phyloP scores from a whole-genome alignment of 2,797 vertebrate genomes.

The Lates japonicus region DNA sequence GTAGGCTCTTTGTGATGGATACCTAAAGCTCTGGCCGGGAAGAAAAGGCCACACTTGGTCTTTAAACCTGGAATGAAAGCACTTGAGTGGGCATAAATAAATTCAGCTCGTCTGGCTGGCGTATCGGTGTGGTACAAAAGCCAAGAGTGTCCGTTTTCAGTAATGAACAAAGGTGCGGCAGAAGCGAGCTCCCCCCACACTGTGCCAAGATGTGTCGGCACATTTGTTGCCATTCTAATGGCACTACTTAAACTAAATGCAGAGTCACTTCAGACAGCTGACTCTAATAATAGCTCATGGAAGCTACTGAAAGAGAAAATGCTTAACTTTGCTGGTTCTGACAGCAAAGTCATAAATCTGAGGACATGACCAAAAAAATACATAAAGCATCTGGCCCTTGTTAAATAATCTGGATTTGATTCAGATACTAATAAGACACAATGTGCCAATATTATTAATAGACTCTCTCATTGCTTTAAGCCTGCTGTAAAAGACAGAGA shows the following conservation, averaged over 20 bases:
- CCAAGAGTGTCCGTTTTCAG: constrained; percentile 69
- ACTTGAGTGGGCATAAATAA: constrained; percentile 74
- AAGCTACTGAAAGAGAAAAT: constrained; percentile 37
- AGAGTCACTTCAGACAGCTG: constrained; percentile 62
- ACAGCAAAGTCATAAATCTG: constrained; percentile 38
- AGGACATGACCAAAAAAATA: constrained; percentile 7
- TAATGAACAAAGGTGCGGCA: constrained; percentile 73
- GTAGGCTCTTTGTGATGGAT: constrained; percentile 53
- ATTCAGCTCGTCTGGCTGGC: constrained; percentile 63
- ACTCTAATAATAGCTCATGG: constrained; percentile 46
- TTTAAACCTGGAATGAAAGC: constrained; percentile 65
- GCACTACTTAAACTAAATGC: constrained; percentile 67
- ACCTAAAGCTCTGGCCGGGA: constrained; percentile 40
- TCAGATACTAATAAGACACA: constrained; percentile 14
- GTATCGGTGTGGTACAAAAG: constrained; percentile 45
- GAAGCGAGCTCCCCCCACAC: constrained; percentile 22
- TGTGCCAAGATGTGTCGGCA: constrained; percentile 75
- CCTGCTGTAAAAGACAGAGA: constrained; percentile 11
- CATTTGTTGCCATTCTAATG: constrained; percentile 68
- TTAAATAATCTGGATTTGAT: constrained; percentile 20
- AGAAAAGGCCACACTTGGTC: constrained; percentile 53
- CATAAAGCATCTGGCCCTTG: constrained; percentile 9
- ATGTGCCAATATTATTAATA: constrained; percentile 37
- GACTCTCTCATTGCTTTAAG: constrained; percentile 14
- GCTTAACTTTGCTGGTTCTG: constrained; percentile 41